Evolutionary conservation across 2,888 invertebrate species (phyloP), one percentile per base, ranked within the genome.

Genomic region (Drosophila maculinotata): DNA sequence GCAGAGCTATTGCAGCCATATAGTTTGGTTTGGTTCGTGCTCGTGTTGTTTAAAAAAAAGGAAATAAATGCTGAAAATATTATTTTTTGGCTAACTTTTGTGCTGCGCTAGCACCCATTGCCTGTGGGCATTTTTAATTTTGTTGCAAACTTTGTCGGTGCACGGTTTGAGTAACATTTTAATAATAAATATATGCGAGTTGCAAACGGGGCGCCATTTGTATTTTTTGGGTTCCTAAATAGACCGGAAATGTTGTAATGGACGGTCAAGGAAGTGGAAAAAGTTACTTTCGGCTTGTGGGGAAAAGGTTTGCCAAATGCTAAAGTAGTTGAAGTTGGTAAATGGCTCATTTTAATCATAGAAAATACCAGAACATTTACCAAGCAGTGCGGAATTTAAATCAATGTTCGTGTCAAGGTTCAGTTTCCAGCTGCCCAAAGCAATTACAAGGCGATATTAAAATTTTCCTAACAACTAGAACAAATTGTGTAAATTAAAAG

Each of bases 121-220:
- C 76, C 57, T 68, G 60, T 60, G 76, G 76, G 48, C 65, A 79
- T 58, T 77, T 81, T 86, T 77, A 83, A 80, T 77, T 77, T 75
- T 57, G 75, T 74, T 74, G 41, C 54, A 73, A 83, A 86, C 71
- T 75, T 72, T 71, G 63, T 10, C 41, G 39, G 59, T 48, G 71
- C 63, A 35, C 70, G 59, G 62, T 68, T 80, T 60, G 75, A 57
- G 71, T 53, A 74, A 49, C 65, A 84, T 80, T 87, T 87, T 77
- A 84, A 86, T 87, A 87, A 84, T 84, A 77, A 84, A 80, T 87
- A 71, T 74, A 20, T 64, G 31, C 15, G 26, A 17, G 26, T 10
- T 45, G 36, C 41, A 25, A 49, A 64, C 39, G 36, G 49, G 15
- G 64, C 49, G 59, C 53, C 63, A 54, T 54, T 56, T 56, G 39